These are phyloP conservation scores for Argyrosomus japonicus DNA, from an alignment of 2,113 vertebrate genomes.

Conservation along the genomic window DNA sequence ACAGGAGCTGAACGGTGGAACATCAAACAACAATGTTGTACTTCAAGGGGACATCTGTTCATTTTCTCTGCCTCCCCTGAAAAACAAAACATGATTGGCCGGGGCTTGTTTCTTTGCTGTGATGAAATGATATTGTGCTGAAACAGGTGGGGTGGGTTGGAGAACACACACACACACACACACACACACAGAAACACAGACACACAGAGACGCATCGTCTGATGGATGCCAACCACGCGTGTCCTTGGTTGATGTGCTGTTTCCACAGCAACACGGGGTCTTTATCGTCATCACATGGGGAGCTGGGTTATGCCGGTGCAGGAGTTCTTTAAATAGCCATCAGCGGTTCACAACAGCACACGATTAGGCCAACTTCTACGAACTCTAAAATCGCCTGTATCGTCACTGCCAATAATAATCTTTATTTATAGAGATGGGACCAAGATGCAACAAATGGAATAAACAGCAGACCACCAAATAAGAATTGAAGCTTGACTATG, in stretches of 20 bases:
- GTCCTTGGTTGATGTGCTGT: slow-evolving; percentile 73
- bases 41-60: slow-evolving; percentile 58
- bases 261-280: slow-evolving; percentile 67
- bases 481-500: neutral
- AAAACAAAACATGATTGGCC: neutral
- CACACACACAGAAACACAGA: neutral
- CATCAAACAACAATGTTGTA: slow-evolving; percentile 30
- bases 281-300: slow-evolving; percentile 50
- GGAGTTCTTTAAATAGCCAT: slow-evolving; percentile 59
- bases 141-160: slow-evolving; percentile 21
- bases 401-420: neutral
- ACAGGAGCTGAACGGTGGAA: slow-evolving; percentile 23
- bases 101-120: neutral
- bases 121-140: slow-evolving; percentile 37
- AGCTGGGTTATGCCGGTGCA: slow-evolving; percentile 44
- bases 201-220: slow-evolving; percentile 11
- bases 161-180: slow-evolving; percentile 21
- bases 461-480: neutral
- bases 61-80: slow-evolving; percentile 19
- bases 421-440: neutral
- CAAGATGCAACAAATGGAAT: neutral
- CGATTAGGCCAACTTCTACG: neutral
- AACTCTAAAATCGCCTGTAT: neutral
- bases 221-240: slow-evolving; percentile 44
- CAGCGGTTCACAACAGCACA: slow-evolving; percentile 26